phyloP scores from a whole-genome alignment of 2,113 vertebrate species.

The Pseudolaguvia tuberculata region DNA sequence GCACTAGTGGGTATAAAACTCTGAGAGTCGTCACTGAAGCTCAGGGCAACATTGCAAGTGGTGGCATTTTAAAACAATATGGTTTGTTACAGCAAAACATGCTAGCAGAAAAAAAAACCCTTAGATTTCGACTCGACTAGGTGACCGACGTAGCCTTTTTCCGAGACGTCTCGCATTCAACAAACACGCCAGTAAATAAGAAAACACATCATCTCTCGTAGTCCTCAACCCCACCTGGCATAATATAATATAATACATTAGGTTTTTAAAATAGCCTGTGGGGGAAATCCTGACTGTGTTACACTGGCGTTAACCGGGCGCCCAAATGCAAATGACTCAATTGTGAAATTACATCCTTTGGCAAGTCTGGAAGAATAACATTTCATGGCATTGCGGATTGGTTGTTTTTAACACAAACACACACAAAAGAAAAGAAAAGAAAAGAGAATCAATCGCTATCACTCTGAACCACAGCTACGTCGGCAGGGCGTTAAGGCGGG shows the following conservation, averaged over 20 bases:
- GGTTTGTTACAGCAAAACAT: not conserved
- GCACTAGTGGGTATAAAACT: not conserved
- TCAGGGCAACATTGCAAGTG: not conserved
- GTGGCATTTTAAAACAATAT: slow-evolving; percentile 6
- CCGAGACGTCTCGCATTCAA: not conserved
- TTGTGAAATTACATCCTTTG: slow-evolving; percentile 31
- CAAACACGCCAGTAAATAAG: slow-evolving; percentile 10
- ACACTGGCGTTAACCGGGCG: slow-evolving; percentile 8
- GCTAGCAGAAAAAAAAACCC: not conserved
- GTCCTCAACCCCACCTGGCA: not conserved
- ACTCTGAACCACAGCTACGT: not conserved
- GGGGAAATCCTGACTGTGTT: slow-evolving; percentile 3
- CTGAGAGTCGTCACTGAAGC: not conserved
- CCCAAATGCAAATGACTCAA: slow-evolving; percentile 12
- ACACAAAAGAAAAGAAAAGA: not conserved
- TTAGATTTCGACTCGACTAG: not conserved
- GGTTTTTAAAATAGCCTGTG: slow-evolving; percentile 9
- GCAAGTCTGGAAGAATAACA: slow-evolving; percentile 1
- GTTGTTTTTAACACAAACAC: not conserved
- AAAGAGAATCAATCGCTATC: not conserved
- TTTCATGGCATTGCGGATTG: not conserved
- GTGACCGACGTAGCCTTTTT: slow-evolving; percentile 1
- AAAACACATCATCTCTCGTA: slow-evolving; percentile 7
- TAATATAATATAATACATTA: slow-evolving; percentile 20
- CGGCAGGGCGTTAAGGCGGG: not conserved